These are phyloP conservation scores for Aporophyla nigra DNA, from an alignment of 2,888 invertebrate species.

Conservation along the genomic window DNA sequence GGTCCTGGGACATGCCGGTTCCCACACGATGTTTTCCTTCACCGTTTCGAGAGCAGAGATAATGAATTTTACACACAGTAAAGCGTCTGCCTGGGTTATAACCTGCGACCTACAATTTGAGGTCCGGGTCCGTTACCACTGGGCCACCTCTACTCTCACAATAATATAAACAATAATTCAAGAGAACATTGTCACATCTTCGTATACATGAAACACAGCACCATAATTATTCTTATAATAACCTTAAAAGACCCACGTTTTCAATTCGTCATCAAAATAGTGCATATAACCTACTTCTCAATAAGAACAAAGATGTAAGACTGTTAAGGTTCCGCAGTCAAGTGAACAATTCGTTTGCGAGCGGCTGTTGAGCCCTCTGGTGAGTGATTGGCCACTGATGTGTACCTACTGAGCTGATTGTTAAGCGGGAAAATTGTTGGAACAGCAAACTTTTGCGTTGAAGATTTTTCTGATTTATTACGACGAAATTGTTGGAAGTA, in stretches of 20 bases:
- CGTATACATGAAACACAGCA: no score
- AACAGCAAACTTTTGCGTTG: neutral
- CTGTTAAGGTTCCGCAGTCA: slow-evolving; percentile 43
- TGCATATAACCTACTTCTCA: neutral
- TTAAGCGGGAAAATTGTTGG: slow-evolving; percentile 29
- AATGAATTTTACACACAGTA: no score
- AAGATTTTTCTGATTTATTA: slow-evolving; percentile 19
- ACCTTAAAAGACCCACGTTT: neutral
- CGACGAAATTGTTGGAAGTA: neutral
- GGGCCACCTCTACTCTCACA: no score
- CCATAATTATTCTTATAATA: neutral
- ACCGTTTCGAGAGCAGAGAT: no score
- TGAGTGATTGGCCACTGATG: slow-evolving; percentile 61
- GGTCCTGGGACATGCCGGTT: no score
- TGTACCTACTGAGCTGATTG: slow-evolving; percentile 47
- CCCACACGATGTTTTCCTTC: no score
- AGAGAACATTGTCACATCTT: neutral
- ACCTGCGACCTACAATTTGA: no score
- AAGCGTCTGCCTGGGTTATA: no score
- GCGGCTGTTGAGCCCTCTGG: slow-evolving; percentile 57
- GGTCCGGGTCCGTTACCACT: no score
- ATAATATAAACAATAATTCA: no score
- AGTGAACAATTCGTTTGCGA: slow-evolving; percentile 47
- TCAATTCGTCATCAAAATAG: neutral
- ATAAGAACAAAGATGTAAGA: slow-evolving; percentile 12